Conservation (phyloP, 37 sponge, comb jelly and placozoan genomes). For the Dysidea cf. avara region DNA sequence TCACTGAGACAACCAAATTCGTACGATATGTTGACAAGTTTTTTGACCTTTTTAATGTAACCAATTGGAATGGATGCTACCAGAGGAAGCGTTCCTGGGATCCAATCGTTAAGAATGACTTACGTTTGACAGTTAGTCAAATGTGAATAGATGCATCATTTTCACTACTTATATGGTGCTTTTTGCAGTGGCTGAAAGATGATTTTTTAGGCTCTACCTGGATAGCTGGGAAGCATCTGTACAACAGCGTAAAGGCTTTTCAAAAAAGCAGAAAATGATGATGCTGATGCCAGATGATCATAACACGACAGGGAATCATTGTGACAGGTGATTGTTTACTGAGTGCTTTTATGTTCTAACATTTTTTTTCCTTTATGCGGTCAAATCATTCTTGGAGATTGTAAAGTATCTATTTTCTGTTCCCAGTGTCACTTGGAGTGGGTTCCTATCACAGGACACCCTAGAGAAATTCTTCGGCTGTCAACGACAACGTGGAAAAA, state of each 20-base stretch:
- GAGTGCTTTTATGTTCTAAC: too few species aligned
- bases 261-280: not conserved
- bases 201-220: conserved; percentile 45
- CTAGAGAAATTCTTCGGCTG: conserved; percentile 55
- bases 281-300: conserved; percentile 41
- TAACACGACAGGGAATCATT: conserved; percentile 23
- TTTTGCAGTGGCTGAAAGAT: conserved; percentile 26
- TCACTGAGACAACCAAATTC: conserved; percentile 8
- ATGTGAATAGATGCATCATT: conserved; percentile 31
- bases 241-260: not conserved
- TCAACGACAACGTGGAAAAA: conserved; percentile 36
- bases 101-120: too few species aligned
- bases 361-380: not conserved
- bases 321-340: conserved; percentile 38
- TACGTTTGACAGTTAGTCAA: too few species aligned
- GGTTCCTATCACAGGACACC: conserved; percentile 25
- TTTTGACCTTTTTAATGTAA: conserved; percentile 46
- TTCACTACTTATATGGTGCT: not conserved
- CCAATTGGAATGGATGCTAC: not conserved
- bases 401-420: conserved; percentile 13
- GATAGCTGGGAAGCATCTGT: conserved; percentile 32
- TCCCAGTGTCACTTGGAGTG: conserved; percentile 28
- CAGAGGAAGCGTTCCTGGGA: not conserved
- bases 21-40: conserved; percentile 17
- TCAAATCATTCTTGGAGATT: conserved; percentile 19